These are phyloP conservation scores for Lophotis ruficrista DNA, from an alignment of 2,113 vertebrate species.

Conservation along the genomic window DNA sequence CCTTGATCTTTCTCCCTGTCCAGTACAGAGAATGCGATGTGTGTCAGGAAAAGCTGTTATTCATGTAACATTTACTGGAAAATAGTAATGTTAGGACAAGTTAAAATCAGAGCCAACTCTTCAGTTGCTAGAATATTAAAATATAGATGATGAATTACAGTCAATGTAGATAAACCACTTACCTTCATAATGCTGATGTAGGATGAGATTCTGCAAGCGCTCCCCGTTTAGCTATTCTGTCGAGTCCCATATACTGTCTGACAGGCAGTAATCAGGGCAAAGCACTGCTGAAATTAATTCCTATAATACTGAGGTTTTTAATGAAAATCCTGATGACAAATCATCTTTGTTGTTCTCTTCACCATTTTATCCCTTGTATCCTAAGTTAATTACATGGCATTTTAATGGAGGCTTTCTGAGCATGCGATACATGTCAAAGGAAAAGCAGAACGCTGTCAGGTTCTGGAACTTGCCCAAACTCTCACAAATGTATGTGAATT, in stretches of 20 bases:
- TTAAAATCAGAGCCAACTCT: neutral
- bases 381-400: conserved; percentile 43
- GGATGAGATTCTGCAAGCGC: neutral
- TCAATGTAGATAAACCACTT: conserved; percentile 20
- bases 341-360: conserved; percentile 45
- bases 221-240: conserved; percentile 39
- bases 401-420: conserved; percentile 23
- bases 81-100: neutral
- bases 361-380: neutral
- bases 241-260: neutral
- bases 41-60: neutral
- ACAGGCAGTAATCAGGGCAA: conserved; percentile 55
- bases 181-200: neutral
- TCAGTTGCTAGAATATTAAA: conserved; percentile 2
- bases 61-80: neutral
- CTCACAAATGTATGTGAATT: neutral
- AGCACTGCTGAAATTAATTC: conserved; percentile 31
- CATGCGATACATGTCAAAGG: neutral
- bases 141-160: neutral
- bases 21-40: neutral
- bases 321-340: conserved; percentile 62
- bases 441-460: conserved; percentile 37
- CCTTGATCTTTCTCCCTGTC: neutral
- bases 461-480: neutral
- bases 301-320: conserved; percentile 4